Evolutionary conservation across 1,140 invertebrate genomes (phyloP).

Genomic region (Drosophila leontia): DNA sequence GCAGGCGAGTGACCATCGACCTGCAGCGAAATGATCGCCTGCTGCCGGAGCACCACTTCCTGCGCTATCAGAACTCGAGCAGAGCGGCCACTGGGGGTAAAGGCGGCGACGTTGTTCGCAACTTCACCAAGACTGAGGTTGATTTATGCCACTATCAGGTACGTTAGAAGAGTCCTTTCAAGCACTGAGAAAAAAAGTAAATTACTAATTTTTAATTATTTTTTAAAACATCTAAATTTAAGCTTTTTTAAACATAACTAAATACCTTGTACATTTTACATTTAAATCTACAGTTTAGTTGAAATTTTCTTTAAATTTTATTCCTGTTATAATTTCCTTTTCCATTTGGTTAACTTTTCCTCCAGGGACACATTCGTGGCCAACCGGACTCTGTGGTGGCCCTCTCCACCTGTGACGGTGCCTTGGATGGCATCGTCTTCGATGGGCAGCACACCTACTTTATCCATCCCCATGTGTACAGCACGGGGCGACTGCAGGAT

Average conservation of each 20-base stretch:
- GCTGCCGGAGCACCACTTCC: conserved; percentile 90
- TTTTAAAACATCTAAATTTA: no score
- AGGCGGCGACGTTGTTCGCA: conserved; percentile 86
- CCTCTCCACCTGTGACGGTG: conserved; percentile 93
- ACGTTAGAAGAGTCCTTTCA: conserved; percentile 21
- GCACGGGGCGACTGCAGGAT: conserved; percentile 68
- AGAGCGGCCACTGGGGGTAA: conserved; percentile 67
- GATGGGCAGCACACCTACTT: conserved; percentile 92
- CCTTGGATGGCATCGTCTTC: conserved; percentile 92
- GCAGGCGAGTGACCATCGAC: conserved; percentile 89
- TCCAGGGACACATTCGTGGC: conserved; percentile 90
- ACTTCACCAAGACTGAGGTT: conserved; percentile 85
- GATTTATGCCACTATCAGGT: conserved; percentile 85
- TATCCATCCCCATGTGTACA: conserved; percentile 86
- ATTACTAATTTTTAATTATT: no score
- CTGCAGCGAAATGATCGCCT: conserved; percentile 92
- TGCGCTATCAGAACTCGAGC: conserved; percentile 88
- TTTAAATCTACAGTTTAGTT: background rate
- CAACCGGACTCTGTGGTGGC: conserved; percentile 92
- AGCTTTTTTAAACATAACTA: background rate
- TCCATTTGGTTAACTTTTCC: conserved; percentile 3
- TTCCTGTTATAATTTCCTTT: conserved; percentile 50
- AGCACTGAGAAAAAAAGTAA: background rate
- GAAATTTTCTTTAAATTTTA: background rate
- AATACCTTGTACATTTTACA: background rate